Conservation (phyloP, 2,888 invertebrate genomes). For the Drosophila nr. fundita region DNA sequence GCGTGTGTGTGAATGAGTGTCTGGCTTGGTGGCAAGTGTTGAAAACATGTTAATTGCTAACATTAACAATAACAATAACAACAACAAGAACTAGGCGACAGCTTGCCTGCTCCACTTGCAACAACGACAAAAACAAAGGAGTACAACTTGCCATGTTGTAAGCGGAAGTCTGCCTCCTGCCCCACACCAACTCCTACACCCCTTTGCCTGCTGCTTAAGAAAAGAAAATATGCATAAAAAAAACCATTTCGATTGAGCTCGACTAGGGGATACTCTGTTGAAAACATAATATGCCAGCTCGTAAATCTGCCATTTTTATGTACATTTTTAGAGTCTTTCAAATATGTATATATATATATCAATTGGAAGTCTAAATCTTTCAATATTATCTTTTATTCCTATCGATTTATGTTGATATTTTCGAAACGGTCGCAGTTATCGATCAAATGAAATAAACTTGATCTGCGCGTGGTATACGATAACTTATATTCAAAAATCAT, state of each 20-base stretch:
- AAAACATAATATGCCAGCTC: background rate
- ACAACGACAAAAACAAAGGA: conserved; percentile 16
- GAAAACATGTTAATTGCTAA: conserved; percentile 79
- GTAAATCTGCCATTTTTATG: background rate
- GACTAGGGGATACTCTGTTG: background rate
- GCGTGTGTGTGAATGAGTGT: background rate
- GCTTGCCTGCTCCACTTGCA: conserved; percentile 54
- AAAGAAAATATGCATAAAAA: conserved; percentile 7
- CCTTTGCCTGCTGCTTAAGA: conserved; percentile 24
- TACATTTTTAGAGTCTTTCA: background rate
- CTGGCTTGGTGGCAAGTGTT: conserved; percentile 65
- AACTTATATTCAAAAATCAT: background rate
- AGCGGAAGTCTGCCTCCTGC: conserved; percentile 55
- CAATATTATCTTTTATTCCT: too few relatives aligned
- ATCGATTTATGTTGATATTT: background rate
- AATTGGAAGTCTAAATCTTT: too few relatives aligned
- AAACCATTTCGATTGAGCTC: background rate
- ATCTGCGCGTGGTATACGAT: too few relatives aligned
- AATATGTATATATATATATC: too few relatives aligned
- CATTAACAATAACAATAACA: conserved; percentile 62
- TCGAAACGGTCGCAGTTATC: background rate
- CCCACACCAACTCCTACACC: background rate
- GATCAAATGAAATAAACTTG: background rate
- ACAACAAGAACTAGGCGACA: conserved; percentile 41
- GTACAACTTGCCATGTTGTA: conserved; percentile 60